Percentiles rank a stretch among this genome's conserved stretches.
Evolutionary conservation across 2,888 invertebrate genomes (phyloP).

Genomic region (Leptopilina myrica): DNA sequence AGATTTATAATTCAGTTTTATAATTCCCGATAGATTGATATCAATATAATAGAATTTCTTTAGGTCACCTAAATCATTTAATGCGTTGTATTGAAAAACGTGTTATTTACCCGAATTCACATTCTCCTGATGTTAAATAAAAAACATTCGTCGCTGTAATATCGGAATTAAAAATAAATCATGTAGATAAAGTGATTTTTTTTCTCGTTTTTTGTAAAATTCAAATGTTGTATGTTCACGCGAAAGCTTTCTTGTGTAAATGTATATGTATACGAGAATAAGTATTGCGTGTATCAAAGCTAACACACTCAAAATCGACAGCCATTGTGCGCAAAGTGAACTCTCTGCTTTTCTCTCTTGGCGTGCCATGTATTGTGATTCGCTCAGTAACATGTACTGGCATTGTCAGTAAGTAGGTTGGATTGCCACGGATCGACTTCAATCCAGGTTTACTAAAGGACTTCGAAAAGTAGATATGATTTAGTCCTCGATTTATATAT

Average conservation of each 20-base stretch:
- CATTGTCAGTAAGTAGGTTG: constrained; percentile 39
- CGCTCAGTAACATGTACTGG: constrained; percentile 30
- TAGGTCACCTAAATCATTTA: neutral
- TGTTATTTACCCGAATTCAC: neutral
- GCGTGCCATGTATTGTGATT: constrained; percentile 15
- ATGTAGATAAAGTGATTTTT: neutral
- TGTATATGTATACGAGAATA: neutral
- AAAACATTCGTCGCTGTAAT: neutral
- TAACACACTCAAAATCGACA: constrained; percentile 42
- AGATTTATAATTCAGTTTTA: too few species aligned
- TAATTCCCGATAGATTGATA: neutral
- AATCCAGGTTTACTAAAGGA: constrained; percentile 32
- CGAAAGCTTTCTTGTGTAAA: constrained; percentile 40
- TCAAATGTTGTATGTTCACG: constrained; percentile 6
- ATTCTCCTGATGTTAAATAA: neutral
- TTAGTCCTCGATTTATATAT: constrained; percentile 28
- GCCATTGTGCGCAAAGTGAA: constrained; percentile 39
- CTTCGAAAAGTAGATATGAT: constrained; percentile 24
- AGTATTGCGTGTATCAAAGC: constrained; percentile 28
- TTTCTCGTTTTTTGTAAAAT: neutral
- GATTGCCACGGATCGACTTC: constrained; percentile 24
- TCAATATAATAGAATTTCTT: neutral
- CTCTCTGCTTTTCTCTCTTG: constrained; percentile 33
- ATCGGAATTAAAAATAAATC: neutral
- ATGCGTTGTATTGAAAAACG: neutral